Percentiles rank a stretch among this genome's conserved stretches.
These are phyloP conservation scores for Manis crassicaudata DNA, from an alignment of 2,797 vertebrate species.

Conservation along the genomic window DNA sequence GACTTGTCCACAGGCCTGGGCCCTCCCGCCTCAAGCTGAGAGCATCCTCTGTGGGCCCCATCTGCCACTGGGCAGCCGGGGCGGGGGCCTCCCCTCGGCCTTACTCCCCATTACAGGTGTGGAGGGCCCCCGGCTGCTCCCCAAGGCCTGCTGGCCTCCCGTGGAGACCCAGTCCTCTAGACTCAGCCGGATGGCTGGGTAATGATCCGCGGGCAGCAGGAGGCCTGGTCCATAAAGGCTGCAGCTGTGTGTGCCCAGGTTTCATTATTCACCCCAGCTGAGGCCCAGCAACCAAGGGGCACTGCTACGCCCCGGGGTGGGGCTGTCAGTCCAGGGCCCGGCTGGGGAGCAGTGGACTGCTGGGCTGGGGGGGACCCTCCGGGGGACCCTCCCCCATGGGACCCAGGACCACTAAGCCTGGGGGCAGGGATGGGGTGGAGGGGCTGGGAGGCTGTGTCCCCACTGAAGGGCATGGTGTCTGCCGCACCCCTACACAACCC, in stretches of 20 bases:
- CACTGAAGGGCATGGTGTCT: neutral
- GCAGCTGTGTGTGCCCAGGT: neutral
- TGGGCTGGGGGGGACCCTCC: neutral
- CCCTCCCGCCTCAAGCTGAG: neutral
- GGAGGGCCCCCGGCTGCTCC: neutral
- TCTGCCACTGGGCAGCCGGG: neutral
- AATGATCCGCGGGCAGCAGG: neutral
- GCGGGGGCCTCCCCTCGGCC: neutral
- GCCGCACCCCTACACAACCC: neutral
- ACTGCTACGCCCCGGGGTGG: fast-evolving
- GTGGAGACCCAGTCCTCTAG: neutral
- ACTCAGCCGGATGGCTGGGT: neutral
- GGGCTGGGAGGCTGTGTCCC: neutral
- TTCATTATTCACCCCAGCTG: neutral
- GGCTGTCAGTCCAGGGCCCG: neutral
- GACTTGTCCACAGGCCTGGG: neutral
- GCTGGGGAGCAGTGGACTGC: neutral
- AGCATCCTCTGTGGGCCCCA: neutral
- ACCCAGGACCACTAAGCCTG: neutral
- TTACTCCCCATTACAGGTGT: fast-evolving
- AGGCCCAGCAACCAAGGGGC: neutral
- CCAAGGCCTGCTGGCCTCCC: neutral
- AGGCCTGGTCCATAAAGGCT: neutral
- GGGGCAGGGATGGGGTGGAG: neutral
- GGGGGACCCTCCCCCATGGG: neutral